Conservation (phyloP, 2,888 invertebrate genomes). For the Therioaphis trifolii region DNA sequence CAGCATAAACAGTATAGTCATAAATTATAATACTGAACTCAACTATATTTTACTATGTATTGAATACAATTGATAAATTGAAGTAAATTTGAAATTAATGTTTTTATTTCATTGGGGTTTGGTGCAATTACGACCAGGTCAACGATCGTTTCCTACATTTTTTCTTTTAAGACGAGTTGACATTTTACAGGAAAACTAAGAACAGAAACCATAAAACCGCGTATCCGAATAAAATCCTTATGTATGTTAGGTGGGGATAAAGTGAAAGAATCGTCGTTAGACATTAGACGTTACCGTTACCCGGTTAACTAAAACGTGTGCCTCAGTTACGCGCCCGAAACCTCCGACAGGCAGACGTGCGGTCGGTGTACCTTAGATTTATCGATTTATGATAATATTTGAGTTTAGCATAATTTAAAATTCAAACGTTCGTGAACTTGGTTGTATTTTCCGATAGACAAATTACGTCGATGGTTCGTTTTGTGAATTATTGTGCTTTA, state of each 20-base stretch:
- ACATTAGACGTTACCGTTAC: slow-evolving; percentile 40
- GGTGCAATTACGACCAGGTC: not conserved
- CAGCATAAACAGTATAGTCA: too few relatives aligned
- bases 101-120: not conserved
- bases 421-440: slow-evolving; percentile 3
- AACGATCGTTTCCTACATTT: not conserved
- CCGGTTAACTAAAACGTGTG: slow-evolving; percentile 40
- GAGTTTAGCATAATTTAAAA: not conserved
- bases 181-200: slow-evolving; percentile 20
- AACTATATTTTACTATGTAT: too few relatives aligned
- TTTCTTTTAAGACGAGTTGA: not conserved
- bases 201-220: slow-evolving; percentile 41
- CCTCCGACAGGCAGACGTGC: slow-evolving; percentile 47
- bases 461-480: not conserved
- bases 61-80: too few relatives aligned
- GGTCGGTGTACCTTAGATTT: not conserved
- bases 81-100: not conserved
- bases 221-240: not conserved
- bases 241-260: slow-evolving; percentile 7
- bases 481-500: slow-evolving; percentile 12
- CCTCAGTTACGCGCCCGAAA: slow-evolving; percentile 38
- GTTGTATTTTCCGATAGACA: not conserved
- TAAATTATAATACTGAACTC: too few relatives aligned
- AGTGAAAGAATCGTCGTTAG: slow-evolving; percentile 57
- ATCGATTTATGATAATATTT: slow-evolving; percentile 31